phyloP scores from a whole-genome alignment of 2,113 vertebrate species.

The Oplegnathus fasciatus region DNA sequence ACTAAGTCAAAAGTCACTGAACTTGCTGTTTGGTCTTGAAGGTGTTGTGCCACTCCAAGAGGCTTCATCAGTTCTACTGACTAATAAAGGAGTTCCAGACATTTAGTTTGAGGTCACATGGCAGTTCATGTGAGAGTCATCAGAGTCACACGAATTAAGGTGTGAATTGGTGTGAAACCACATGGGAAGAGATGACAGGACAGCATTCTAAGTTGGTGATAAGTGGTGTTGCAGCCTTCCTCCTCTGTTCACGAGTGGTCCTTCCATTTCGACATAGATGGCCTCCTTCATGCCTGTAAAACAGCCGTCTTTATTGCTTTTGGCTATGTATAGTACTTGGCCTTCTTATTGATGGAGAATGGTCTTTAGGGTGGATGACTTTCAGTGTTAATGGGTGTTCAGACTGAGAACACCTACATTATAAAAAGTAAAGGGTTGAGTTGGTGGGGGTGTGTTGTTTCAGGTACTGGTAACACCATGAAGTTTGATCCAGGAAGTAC shows the following conservation, averaged over 20 bases:
- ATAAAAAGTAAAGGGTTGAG: not conserved
- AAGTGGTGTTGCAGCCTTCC: not conserved
- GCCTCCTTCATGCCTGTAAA: not conserved
- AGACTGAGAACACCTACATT: not conserved
- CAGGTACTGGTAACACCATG: not conserved
- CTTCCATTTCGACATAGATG: not conserved
- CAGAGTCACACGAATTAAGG: constrained; percentile 17
- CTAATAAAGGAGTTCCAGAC: not conserved
- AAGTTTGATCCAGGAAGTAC: not conserved
- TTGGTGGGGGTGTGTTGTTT: not conserved
- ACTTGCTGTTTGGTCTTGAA: not conserved
- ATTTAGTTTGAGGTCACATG: not conserved
- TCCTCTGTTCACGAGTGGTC: not conserved
- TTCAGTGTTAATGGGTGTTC: not conserved
- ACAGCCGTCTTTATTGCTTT: not conserved
- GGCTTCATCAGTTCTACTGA: not conserved
- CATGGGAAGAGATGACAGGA: not conserved
- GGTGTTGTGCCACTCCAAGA: not conserved
- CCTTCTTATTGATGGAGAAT: not conserved
- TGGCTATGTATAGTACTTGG: not conserved
- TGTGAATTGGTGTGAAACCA: constrained; percentile 26
- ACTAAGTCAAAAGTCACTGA: not conserved
- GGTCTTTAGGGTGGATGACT: not conserved
- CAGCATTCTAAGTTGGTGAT: not conserved
- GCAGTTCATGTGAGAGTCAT: not conserved